Conservation (phyloP, 2,888 invertebrate genomes). For the Harpagoxenus sublaevis region DNA sequence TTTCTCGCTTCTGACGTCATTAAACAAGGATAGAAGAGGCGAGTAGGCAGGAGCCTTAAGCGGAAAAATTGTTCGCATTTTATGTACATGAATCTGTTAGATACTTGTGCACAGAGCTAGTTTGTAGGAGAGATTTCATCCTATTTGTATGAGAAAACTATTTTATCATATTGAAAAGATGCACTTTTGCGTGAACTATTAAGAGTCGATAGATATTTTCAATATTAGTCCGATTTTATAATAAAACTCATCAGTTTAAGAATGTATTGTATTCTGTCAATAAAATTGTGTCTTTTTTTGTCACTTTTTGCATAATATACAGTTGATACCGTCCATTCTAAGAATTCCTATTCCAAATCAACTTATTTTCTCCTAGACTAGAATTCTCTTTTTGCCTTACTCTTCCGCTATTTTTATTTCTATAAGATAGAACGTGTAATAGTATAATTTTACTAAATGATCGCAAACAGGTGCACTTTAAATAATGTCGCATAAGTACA, state of each 20-base stretch:
- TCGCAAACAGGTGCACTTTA: no score
- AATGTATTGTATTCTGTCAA: slow-evolving; percentile 26
- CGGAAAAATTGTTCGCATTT: no score
- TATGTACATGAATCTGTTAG: no score
- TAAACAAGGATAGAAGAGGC: no score
- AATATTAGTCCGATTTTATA: slow-evolving; percentile 1
- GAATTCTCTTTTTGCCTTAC: background rate
- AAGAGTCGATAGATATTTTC: slow-evolving; percentile 19
- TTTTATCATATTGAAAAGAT: slow-evolving; percentile 14
- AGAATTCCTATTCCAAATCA: background rate
- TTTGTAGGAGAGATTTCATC: no score
- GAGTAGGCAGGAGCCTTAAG: no score
- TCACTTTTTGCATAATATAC: background rate
- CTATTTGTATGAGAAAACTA: background rate
- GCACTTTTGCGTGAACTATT: background rate
- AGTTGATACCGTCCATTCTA: background rate
- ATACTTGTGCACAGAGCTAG: no score
- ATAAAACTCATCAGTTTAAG: slow-evolving; percentile 8
- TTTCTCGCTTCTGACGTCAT: no score
- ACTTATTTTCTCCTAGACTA: background rate
- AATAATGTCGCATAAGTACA: no score
- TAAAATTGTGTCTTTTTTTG: slow-evolving; percentile 15
- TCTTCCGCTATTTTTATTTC: background rate
- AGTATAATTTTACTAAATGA: no score
- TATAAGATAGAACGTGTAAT: background rate